Conservation (phyloP, 2,113 vertebrate species). For the Prinia subflava region DNA sequence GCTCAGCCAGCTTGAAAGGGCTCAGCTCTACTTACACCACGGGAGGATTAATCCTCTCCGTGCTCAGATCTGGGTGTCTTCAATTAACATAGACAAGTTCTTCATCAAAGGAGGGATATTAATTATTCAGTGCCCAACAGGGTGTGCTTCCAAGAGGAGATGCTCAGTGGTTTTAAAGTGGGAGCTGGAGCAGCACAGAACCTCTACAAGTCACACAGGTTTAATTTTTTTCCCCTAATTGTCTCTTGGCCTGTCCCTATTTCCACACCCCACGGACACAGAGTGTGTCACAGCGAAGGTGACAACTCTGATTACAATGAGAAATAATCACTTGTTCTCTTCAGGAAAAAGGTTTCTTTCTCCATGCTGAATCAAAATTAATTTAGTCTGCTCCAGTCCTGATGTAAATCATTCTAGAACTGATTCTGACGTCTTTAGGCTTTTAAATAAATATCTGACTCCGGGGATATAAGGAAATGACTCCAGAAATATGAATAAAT, state of each 20-base stretch:
- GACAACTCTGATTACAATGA: background rate
- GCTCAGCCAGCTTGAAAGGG: background rate
- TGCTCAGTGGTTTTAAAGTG: background rate
- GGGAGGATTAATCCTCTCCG: background rate
- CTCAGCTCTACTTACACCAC: background rate
- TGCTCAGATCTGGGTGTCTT: background rate
- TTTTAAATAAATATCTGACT: too few species aligned
- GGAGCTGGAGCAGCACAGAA: background rate
- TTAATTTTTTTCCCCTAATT: background rate
- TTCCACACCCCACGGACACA: rapidly evolving
- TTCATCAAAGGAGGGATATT: background rate
- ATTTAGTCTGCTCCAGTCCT: background rate
- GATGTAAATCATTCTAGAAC: too few species aligned
- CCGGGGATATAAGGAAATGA: too few species aligned
- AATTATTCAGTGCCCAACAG: background rate
- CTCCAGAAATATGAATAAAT: too few species aligned
- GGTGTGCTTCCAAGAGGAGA: background rate
- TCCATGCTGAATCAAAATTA: background rate
- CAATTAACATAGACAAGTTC: background rate
- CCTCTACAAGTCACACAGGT: background rate
- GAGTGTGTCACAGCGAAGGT: rapidly evolving
- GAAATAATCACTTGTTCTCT: background rate
- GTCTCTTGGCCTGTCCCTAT: background rate
- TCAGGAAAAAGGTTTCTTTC: background rate
- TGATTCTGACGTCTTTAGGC: too few species aligned